A percentile compares a stretch with the other conserved stretches of the same genome.
phyloP scores from a whole-genome alignment of 1,140 invertebrate genomes.

The Cecropterus lyciades region DNA sequence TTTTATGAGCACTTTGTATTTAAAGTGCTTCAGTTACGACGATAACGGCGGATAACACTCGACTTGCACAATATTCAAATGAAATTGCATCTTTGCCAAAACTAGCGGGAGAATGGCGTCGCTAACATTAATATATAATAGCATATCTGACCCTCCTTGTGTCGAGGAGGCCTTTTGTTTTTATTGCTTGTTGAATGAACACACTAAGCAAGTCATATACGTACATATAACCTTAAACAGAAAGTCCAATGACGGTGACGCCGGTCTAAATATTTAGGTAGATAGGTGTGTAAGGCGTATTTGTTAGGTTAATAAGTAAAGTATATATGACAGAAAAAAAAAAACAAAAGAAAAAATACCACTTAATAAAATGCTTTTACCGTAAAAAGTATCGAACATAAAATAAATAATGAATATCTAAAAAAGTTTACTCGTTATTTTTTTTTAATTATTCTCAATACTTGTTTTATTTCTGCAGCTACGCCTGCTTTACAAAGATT shows the following conservation, averaged over 20 bases:
- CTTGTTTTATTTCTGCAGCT: no score
- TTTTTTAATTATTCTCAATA: no score
- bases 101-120: slow-evolving; percentile 77
- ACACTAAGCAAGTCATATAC: slow-evolving; percentile 60
- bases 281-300: no score
- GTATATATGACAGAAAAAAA: no score
- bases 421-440: no score
- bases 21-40: slow-evolving; percentile 72
- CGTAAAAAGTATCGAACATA: no score
- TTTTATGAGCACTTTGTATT: slow-evolving; percentile 80
- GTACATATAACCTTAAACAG: not conserved
- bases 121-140: slow-evolving; percentile 81
- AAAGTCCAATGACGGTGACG: not conserved
- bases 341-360: no score
- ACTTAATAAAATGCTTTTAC: no score
- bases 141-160: slow-evolving; percentile 71
- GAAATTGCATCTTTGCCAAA: slow-evolving; percentile 84
- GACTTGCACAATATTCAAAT: slow-evolving; percentile 83
- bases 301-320: no score
- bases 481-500: no score
- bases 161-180: slow-evolving; percentile 68
- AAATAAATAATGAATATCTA: no score
- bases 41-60: slow-evolving; percentile 74
- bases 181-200: slow-evolving; percentile 60
- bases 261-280: no score